phyloP scores from a whole-genome alignment of 2,797 vertebrate genomes.

The Arctocebus calabarensis region DNA sequence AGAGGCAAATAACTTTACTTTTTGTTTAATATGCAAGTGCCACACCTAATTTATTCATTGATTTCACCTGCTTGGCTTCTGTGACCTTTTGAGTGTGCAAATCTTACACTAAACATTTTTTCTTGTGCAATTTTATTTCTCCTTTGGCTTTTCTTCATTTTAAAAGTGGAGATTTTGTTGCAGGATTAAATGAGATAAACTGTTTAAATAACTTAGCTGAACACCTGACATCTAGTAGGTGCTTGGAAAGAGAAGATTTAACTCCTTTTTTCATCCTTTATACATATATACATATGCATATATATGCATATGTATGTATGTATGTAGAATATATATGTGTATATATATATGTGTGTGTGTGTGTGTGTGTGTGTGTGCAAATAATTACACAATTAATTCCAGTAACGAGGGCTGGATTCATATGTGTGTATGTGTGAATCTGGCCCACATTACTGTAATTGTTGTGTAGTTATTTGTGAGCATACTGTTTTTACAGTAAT shows the following conservation, averaged over 20 bases:
- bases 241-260: not conserved
- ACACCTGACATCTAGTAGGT: not conserved
- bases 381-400: not conserved
- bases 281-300: not conserved
- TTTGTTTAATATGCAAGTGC: not conserved
- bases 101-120: not conserved
- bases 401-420: not conserved
- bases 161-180: not conserved
- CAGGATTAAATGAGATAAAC: conserved; percentile 8
- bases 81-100: not conserved
- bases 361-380: no score
- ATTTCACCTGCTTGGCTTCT: not conserved
- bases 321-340: not conserved
- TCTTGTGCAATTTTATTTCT: not conserved
- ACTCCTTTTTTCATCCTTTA: not conserved
- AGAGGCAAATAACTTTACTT: not conserved
- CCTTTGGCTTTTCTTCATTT: not conserved
- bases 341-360: no score
- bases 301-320: not conserved
- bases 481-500: not conserved
- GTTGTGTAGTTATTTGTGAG: not conserved
- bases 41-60: not conserved
- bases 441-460: not conserved
- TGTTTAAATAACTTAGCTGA: not conserved
- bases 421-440: not conserved